These are phyloP conservation scores for Eucera pruinosa DNA, from an alignment of 2,888 invertebrate genomes.

Conservation along the genomic window DNA sequence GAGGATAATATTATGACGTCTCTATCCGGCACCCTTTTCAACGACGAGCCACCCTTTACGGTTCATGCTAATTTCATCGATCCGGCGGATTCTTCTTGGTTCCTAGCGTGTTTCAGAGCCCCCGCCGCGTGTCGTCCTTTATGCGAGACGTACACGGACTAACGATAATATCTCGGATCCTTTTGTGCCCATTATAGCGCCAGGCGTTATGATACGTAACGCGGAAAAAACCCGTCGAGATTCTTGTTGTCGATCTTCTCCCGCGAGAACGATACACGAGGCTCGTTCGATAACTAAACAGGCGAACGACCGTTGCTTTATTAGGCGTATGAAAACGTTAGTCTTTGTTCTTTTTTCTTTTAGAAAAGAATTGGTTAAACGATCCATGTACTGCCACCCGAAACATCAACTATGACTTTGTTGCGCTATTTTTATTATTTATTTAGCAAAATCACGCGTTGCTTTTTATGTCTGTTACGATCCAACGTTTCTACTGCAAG, in stretches of 20 bases:
- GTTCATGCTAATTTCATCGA: slow-evolving; percentile 65
- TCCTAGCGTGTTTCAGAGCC: slow-evolving; percentile 42
- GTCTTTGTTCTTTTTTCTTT: too few relatives aligned
- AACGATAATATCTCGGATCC: slow-evolving; percentile 65
- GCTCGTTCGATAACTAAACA: too few relatives aligned
- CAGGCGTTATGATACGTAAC: slow-evolving; percentile 22
- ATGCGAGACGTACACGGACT: slow-evolving; percentile 48
- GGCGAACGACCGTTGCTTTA: too few relatives aligned
- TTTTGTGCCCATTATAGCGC: slow-evolving; percentile 53
- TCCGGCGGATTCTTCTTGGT: slow-evolving; percentile 53
- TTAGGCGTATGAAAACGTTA: too few relatives aligned
- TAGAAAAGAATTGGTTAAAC: too few relatives aligned
- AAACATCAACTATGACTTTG: too few relatives aligned
- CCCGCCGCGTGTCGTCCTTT: slow-evolving; percentile 59
- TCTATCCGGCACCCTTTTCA: slow-evolving; percentile 54
- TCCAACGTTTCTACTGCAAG: too few relatives aligned
- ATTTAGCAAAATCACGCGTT: too few relatives aligned
- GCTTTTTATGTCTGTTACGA: too few relatives aligned
- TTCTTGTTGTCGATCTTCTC: slow-evolving; percentile 21
- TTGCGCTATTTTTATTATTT: too few relatives aligned
- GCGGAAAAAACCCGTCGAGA: slow-evolving; percentile 21
- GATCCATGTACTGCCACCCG: too few relatives aligned
- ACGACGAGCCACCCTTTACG: slow-evolving; percentile 55
- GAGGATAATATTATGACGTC: slow-evolving; percentile 63
- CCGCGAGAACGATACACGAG: slow-evolving; percentile 26